Base-by-base conservation (phyloP, 2,797 vertebrate species). In the Typhlichthys eigenmanni region DNA sequence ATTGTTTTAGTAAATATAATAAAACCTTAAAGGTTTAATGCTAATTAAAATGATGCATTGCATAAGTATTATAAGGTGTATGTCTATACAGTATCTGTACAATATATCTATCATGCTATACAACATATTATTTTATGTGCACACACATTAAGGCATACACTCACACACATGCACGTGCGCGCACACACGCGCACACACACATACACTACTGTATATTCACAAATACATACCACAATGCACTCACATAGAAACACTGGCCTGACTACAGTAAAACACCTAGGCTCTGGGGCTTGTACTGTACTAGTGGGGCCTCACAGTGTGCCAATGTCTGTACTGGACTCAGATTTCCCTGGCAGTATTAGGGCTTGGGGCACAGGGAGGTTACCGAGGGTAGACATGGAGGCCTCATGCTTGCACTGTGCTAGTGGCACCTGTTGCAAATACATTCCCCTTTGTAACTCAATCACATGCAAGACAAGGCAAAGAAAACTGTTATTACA, bases 341-440 rank as follows among this genome's bases (percentile, higher is more conserved):
- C 87, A 79, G 75, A 83, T 90, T 91, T 88, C 90, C 78, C 81
- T 85, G 82, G 84, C 88, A 89, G 87, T 83, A 85, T 79, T 16
- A 58, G 64, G 77, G 79, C 80, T 83, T 64, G 67, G 80, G 86
- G 81, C 81, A 89, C 81, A 87, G 83, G 79, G 88, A 91, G 88
- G 89, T 92, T 89, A 92, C 72, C 70, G 82, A 86, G 83, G 87
- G 87, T 88, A 84, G 80, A 80, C 82, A 87, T 74, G 74, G 84
- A 89, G 75, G 82, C 79, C 81, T 89, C 80, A 77, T 82, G 87
- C 79, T 84, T 89, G 80, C 74, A 83, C 84, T 78, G 78, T 88
- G 86, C 87, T 86, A 82, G 74, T 80, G 80, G 87, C 91, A 93
- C 92, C 92, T 94, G 92, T 93, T 91, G 88, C 85, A 87, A 87